Conservation (phyloP, 2,113 vertebrate genomes). For the Esox niger region DNA sequence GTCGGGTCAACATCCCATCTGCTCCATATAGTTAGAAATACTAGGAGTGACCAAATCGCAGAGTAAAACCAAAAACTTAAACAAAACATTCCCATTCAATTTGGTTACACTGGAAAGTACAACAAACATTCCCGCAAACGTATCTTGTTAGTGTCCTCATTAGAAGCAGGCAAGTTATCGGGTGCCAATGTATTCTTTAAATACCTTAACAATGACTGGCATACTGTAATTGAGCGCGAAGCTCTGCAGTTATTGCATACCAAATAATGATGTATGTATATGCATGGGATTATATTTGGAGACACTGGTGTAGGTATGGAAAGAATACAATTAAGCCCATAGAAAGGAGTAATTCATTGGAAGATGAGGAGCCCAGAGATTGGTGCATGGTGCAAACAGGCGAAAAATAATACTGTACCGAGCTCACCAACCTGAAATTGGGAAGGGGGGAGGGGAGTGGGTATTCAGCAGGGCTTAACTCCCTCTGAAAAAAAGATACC, state of each 20-base stretch:
- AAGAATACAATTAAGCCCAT: slow-evolving; percentile 44
- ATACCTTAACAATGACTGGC: slow-evolving; percentile 49
- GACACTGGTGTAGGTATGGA: slow-evolving; percentile 40
- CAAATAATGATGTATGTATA: not conserved
- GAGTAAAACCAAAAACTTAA: not conserved
- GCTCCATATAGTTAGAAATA: not conserved
- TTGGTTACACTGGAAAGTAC: not conserved
- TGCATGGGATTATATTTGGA: not conserved
- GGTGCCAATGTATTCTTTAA: slow-evolving; percentile 48
- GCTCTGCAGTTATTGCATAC: not conserved
- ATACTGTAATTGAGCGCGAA: not conserved
- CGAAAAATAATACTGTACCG: slow-evolving; percentile 44
- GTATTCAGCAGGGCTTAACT: slow-evolving; percentile 44
- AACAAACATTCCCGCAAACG: slow-evolving; percentile 55
- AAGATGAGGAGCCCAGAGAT: not conserved
- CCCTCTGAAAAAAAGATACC: slow-evolving; percentile 10
- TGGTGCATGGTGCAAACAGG: slow-evolving; percentile 20
- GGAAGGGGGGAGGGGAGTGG: slow-evolving; percentile 37
- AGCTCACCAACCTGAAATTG: slow-evolving; percentile 62
- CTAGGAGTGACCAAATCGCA: not conserved
- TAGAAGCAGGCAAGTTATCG: slow-evolving; percentile 43
- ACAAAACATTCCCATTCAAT: not conserved
- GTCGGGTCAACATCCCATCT: not conserved
- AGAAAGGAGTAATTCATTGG: slow-evolving; percentile 9
- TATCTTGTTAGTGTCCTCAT: slow-evolving; percentile 60